Evolutionary conservation across 2,797 vertebrate genomes (phyloP), one percentile per base, ranked within the genome.

Genomic region (Molossus alvarezi): DNA sequence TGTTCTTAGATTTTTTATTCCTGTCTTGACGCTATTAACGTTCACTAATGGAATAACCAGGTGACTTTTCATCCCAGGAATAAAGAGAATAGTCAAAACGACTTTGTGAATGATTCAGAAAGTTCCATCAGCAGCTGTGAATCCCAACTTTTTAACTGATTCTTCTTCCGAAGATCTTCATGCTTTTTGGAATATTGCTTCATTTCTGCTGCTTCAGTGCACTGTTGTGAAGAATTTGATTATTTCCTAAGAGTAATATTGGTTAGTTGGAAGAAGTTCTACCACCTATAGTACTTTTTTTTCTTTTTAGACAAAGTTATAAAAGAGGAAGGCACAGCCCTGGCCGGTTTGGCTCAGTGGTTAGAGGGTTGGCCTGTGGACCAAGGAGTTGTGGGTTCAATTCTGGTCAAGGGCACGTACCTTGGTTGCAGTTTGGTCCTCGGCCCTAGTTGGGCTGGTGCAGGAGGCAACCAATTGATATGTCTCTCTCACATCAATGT

Each of bases 21-120:
- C 37, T 51, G 14, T 80, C 27, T 95, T 91, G 53, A 73, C 37
- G 37, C n/a, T 58, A 62, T 81, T 95, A 92, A 82, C 60, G 71
- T 89, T 92, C 13, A 55, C 23, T 45, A 58, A 65, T 25, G 65
- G 17, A 80, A 62, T 90, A 81, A 90, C 73, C 9, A 10, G 45
- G 27, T 77, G 73, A 71, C 62, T 95, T 90, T 69, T 69, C 15
- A 53, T 25, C 1, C 20, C 15, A 91, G 25, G 18, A 67, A 72
- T 45, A 76, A 48, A 90, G 88, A 69, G 23, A 90, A 71, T 72
- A 48, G 37, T 72, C 27, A 91, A 77, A 95, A 93, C 11, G 75
- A 55, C 45, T 95, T 97, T 87, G n/a, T 95, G 23, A 60, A 57
- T 81, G n/a, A 55, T 96, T 94, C 85, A 80, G 88, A 94, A 96